Conservation (phyloP, 2,797 vertebrate genomes). For the Malacoraja senta region DNA sequence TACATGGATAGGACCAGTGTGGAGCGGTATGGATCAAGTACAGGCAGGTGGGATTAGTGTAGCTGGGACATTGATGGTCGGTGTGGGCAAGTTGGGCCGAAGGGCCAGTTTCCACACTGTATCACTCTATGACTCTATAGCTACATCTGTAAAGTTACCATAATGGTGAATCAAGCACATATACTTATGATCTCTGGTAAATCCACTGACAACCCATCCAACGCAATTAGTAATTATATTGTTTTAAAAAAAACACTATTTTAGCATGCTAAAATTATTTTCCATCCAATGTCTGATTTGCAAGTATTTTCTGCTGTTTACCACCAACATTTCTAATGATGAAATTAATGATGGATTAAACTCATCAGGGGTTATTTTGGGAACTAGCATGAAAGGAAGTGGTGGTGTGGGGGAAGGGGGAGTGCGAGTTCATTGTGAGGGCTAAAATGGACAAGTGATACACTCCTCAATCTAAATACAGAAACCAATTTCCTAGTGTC, state of each 20-base stretch:
- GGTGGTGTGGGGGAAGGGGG: neutral
- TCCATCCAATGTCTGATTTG: neutral
- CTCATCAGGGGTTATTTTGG: neutral
- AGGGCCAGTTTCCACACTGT: too few species aligned
- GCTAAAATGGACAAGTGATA: neutral
- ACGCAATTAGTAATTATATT: constrained; percentile 2
- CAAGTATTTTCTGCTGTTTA: neutral
- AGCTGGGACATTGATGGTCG: too few species aligned
- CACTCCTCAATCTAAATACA: neutral
- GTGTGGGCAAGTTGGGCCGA: too few species aligned
- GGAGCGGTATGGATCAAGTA: too few species aligned
- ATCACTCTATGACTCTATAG: neutral
- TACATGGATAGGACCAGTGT: too few species aligned
- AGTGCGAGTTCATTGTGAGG: neutral
- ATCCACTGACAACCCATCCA: neutral
- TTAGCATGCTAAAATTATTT: neutral
- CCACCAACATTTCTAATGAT: neutral
- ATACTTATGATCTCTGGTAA: neutral
- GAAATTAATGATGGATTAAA: neutral
- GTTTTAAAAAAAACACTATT: neutral
- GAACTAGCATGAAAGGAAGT: neutral
- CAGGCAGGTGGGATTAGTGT: too few species aligned
- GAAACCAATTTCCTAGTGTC: neutral
- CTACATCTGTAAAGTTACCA: neutral
- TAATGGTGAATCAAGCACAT: neutral